Conservation (phyloP, 1,140 invertebrate genomes). For the Drosophila simulans region DNA sequence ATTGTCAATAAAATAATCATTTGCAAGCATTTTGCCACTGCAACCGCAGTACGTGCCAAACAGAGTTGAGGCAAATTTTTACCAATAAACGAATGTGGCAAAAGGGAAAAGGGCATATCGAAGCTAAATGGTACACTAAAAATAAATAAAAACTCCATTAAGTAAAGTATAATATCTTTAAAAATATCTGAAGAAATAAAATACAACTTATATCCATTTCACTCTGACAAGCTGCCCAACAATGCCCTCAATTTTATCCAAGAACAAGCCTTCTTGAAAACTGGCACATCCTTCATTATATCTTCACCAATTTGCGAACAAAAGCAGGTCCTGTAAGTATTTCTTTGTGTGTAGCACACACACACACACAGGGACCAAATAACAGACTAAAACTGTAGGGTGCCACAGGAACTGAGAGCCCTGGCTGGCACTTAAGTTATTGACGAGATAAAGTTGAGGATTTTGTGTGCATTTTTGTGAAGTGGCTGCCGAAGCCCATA, state of each 20-base stretch:
- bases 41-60: constrained; percentile 76
- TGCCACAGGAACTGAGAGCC: constrained; percentile 17
- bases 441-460: constrained; percentile 82
- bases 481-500: constrained; percentile 72
- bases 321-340: neutral
- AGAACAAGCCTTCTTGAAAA: too few species aligned
- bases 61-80: constrained; percentile 55
- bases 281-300: neutral
- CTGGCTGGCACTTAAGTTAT: constrained; percentile 69
- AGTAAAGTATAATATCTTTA: too few species aligned
- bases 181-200: too few species aligned
- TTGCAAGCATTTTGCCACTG: constrained; percentile 71
- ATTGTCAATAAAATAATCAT: constrained; percentile 83
- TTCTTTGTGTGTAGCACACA: constrained; percentile 14
- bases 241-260: too few species aligned
- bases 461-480: constrained; percentile 82
- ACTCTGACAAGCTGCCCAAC: too few species aligned
- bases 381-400: constrained; percentile 24
- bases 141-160: neutral
- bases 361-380: constrained; percentile 6
- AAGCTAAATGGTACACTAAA: constrained; percentile 25
- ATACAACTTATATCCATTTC: too few species aligned
- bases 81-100: constrained; percentile 60
- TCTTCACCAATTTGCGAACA: neutral
- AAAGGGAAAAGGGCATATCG: neutral